Evolutionary conservation across 2,113 vertebrate genomes (phyloP).

Genomic region (Tachysurus vachellii): DNA sequence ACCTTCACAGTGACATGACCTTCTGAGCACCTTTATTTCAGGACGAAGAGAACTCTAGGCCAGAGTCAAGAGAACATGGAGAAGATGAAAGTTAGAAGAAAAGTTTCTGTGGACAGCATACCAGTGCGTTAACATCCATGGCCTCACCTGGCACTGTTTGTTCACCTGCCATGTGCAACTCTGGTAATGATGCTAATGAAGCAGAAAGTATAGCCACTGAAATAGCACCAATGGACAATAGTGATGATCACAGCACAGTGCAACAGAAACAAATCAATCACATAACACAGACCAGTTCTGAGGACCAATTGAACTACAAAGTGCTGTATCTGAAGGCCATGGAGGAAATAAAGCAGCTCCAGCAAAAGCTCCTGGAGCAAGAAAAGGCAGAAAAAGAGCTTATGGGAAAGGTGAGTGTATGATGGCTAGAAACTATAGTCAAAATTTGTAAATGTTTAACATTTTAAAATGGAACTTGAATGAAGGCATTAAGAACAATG

Average conservation of each 20-base stretch:
- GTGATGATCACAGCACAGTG: constrained; percentile 66
- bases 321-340: constrained; percentile 74
- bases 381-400: not conserved
- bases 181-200: constrained; percentile 2
- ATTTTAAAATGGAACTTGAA: not conserved
- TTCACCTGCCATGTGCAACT: not conserved
- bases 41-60: constrained; percentile 8
- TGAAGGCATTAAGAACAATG: not conserved
- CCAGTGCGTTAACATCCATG: constrained; percentile 5
- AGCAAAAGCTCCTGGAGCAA: constrained; percentile 68
- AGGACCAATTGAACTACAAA: constrained; percentile 44
- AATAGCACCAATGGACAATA: not conserved
- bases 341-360: constrained; percentile 72
- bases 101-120: not conserved
- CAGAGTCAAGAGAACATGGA: not conserved
- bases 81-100: constrained; percentile 8
- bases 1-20: not conserved
- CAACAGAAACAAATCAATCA: constrained; percentile 76
- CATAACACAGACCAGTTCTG: constrained; percentile 68
- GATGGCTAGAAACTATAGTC: constrained; percentile 38
- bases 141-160: not conserved
- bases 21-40: not conserved
- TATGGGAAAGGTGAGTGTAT: constrained; percentile 64
- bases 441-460: not conserved
- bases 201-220: not conserved